Base-by-base conservation (phyloP, 2,888 invertebrate genomes). In the Flexamia atlantica region DNA sequence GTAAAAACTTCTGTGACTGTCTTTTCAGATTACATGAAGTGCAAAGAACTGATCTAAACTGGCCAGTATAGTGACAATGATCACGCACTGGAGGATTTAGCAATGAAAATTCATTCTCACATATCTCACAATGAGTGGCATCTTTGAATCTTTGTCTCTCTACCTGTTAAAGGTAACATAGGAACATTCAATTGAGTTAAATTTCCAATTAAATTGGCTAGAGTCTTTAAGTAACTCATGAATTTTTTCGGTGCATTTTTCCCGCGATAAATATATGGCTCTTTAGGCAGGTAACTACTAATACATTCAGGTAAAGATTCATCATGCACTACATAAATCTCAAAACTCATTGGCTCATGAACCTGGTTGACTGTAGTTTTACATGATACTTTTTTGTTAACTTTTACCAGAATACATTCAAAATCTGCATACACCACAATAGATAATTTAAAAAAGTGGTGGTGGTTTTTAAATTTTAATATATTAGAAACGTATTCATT, bases 51-150 rank as follows among this genome's bases (percentile, higher is more conserved):
- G 30, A 23, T 60, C 81, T 81, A 60, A 57, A 81, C 9, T 57
- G 14, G 9, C 81, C 81, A 17, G 32, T 81, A 23, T 60, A n/a
- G 60, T 81, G 81, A 81, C 81, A 81, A n/a, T 81, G 81, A 60
- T 81, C 81, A 32, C 60, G 81, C n/a, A 57, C 57, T 17, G 57
- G 30, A 36, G 50, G 23, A 17, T 32, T 57, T 1, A 32, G 5
- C 30, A 40, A 57, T 32, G 57, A 60, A 36, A 81, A 81, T 36
- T 30, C 20, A 25, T 10, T 10, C 17, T 30, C 60, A 60, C 81
- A 81, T 60, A 81, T 81, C 32, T 81, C 57, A 60, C 81, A 81
- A 20, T n/a, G 5, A 32, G 23, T 60, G 28, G 53, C 20, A 7
- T 20, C 20, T 57, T 57, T n/a, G 36, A 81, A 53, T 20, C 23